A percentile compares a stretch with the other conserved stretches of the same genome.
phyloP scores from a whole-genome alignment of 1,140 invertebrate genomes.

The Maniola jurtina region DNA sequence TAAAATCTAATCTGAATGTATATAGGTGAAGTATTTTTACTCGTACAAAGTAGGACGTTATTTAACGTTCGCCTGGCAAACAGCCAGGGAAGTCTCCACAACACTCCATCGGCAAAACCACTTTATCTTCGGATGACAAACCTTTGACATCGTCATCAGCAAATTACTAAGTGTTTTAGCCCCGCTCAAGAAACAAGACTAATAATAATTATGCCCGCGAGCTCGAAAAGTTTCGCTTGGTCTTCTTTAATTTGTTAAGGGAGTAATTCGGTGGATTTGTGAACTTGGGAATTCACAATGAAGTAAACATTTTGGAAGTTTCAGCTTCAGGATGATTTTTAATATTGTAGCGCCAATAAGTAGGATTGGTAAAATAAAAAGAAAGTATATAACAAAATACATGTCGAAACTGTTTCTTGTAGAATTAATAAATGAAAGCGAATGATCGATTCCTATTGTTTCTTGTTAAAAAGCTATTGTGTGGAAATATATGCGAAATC shows the following conservation, averaged over 20 bases:
- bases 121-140: slow-evolving; percentile 23
- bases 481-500: too few relatives aligned
- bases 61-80: slow-evolving; percentile 8
- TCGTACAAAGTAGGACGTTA: slow-evolving; percentile 3
- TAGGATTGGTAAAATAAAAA: too few relatives aligned
- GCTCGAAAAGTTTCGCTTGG: neutral
- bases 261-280: neutral
- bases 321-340: neutral
- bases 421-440: too few relatives aligned
- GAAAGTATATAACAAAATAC: too few relatives aligned
- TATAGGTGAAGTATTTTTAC: slow-evolving; percentile 11
- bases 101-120: slow-evolving; percentile 15
- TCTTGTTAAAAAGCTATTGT: too few relatives aligned
- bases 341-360: neutral
- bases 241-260: slow-evolving; percentile 7
- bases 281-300: neutral
- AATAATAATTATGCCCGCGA: slow-evolving; percentile 5
- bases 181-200: slow-evolving; percentile 13
- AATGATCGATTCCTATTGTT: too few relatives aligned
- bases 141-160: slow-evolving; percentile 37
- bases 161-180: slow-evolving; percentile 26
- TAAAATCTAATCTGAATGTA: neutral
- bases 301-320: neutral
- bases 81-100: slow-evolving; percentile 13
- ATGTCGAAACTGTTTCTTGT: too few relatives aligned